Percentiles rank a stretch among this genome's conserved stretches.
These are phyloP conservation scores for Apotomis betuletana DNA, from an alignment of 2,888 invertebrate genomes.

Conservation along the genomic window DNA sequence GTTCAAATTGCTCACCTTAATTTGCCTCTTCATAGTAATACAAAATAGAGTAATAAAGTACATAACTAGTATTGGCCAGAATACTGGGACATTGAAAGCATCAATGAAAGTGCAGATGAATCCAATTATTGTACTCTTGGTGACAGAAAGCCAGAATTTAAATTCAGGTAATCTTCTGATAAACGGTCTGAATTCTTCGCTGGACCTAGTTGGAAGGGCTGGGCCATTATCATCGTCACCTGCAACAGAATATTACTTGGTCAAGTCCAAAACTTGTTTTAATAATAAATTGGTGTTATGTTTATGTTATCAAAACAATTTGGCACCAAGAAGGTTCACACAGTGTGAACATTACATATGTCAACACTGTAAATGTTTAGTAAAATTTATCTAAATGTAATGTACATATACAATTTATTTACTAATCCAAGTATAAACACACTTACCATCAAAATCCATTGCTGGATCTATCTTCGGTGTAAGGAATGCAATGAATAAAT, in stretches of 20 bases:
- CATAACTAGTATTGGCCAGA: constrained; percentile 99
- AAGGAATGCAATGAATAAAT: constrained; percentile 99
- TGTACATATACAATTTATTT: no score
- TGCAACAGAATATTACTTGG: constrained; percentile 49
- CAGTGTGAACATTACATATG: not conserved
- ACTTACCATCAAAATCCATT: constrained; percentile 94
- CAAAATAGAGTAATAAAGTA: constrained; percentile 99
- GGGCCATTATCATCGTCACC: constrained; percentile 92
- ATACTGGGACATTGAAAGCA: constrained; percentile 99
- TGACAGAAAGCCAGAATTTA: constrained; percentile 99
- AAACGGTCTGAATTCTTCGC: constrained; percentile 99
- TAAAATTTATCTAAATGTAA: no score
- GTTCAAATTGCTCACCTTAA: constrained; percentile 88
- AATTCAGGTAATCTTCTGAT: constrained; percentile 98
- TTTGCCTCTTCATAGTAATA: constrained; percentile 99
- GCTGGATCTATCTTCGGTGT: constrained; percentile 99
- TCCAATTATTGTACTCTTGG: constrained; percentile 96
- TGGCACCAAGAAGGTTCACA: no score
- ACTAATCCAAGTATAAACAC: not conserved
- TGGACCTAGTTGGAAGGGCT: constrained; percentile 95
- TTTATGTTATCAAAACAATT: constrained; percentile 6
- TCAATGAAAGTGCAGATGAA: constrained; percentile 98
- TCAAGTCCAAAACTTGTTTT: not conserved
- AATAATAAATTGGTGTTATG: not conserved
- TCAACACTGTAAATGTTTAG: not conserved